A percentile compares a stretch with the other conserved stretches of the same genome.
Evolutionary conservation across 23 tunicate species (phyloP).

Genomic region (Clavelina lepadiformis): DNA sequence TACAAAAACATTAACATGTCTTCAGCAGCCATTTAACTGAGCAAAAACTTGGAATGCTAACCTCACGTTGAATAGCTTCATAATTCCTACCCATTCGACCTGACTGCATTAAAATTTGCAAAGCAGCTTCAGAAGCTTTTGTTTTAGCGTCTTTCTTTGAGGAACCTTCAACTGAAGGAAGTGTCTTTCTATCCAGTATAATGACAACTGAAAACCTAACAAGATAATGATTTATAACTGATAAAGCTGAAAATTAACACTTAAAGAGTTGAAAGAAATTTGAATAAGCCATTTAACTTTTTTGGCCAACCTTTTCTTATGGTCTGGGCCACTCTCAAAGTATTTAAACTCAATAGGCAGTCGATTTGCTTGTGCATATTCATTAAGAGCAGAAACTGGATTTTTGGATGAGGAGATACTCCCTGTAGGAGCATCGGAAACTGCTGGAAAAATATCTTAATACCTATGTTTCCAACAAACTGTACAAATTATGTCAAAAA

Average conservation of each 20-base stretch:
- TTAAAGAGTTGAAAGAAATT: too few relatives aligned
- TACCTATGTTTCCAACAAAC: too few relatives aligned
- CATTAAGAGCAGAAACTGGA: conserved; percentile 59
- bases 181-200: conserved; percentile 8
- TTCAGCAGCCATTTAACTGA: too few relatives aligned
- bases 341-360: conserved; percentile 24
- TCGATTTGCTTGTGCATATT: conserved; percentile 42
- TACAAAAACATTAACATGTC: too few relatives aligned
- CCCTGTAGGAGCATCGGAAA: too few relatives aligned
- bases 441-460: too few relatives aligned
- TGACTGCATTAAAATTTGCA: conserved; percentile 7
- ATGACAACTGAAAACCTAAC: conserved; percentile 33
- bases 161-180: conserved; percentile 31
- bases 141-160: conserved; percentile 71
- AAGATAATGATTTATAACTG: neutral
- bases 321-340: conserved; percentile 42
- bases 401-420: conserved; percentile 33
- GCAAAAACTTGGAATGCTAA: too few relatives aligned
- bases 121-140: conserved; percentile 35
- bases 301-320: conserved; percentile 50
- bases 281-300: too few relatives aligned
- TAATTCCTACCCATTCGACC: too few relatives aligned
- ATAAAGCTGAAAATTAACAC: neutral
- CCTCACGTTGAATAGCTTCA: too few relatives aligned
- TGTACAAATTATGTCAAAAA: too few relatives aligned